Evolutionary conservation across 2,888 invertebrate species (phyloP).

Genomic region (Apodemia duryi): DNA sequence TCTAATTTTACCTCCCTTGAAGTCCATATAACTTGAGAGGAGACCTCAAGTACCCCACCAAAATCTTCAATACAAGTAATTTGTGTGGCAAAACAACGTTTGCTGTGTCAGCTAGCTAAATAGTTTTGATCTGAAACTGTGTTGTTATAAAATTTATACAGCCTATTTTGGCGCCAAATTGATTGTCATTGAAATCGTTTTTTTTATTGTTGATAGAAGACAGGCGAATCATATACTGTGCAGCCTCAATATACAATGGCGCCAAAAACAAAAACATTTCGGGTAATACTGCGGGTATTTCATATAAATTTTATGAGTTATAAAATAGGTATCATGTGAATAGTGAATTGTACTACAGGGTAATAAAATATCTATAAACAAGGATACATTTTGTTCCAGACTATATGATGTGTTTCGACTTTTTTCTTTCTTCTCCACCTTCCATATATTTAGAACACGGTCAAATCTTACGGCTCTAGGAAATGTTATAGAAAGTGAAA

Average conservation of each 20-base stretch:
- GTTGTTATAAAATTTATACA: background rate
- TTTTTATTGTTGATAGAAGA: background rate
- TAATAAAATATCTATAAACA: background rate
- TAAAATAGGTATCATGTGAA: constrained; percentile 7
- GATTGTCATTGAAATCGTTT: background rate
- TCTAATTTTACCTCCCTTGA: no score
- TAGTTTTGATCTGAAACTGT: background rate
- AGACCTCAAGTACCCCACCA: no score
- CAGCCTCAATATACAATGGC: background rate
- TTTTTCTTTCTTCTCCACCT: no score
- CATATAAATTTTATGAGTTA: constrained; percentile 6
- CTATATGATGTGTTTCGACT: no score
- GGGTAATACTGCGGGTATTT: background rate
- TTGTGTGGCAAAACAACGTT: no score
- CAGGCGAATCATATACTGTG: background rate
- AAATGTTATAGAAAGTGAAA: no score
- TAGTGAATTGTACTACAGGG: background rate
- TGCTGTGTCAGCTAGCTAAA: no score
- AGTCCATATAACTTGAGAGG: no score
- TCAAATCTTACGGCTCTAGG: no score
- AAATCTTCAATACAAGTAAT: no score
- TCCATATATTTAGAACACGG: no score
- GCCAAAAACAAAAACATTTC: constrained; percentile 8
- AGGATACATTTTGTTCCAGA: background rate
- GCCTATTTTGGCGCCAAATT: background rate